These are phyloP conservation scores for Nephrotoma flavescens DNA, from an alignment of 2,888 invertebrate species.

Conservation along the genomic window DNA sequence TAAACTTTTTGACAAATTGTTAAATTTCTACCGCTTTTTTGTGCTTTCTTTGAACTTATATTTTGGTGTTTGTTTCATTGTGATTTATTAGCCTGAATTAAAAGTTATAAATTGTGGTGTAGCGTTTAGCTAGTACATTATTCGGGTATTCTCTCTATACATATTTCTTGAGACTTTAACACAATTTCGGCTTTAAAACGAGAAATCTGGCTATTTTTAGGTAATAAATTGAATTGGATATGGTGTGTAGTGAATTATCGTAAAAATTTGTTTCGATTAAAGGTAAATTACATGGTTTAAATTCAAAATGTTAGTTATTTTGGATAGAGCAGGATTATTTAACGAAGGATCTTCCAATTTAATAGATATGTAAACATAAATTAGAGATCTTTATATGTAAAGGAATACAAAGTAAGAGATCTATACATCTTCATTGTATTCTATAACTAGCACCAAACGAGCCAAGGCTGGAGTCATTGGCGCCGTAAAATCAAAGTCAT, in stretches of 20 bases:
- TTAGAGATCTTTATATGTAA: no score
- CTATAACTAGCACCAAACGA: no score
- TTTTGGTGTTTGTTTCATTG: background rate
- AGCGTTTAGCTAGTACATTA: background rate
- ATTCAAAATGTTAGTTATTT: background rate
- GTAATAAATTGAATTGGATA: background rate
- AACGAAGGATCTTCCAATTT: no score
- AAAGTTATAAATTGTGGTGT: background rate
- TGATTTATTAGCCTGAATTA: background rate
- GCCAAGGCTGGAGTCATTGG: no score
- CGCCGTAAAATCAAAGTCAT: no score
- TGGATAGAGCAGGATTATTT: no score
- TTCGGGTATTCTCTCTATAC: background rate
- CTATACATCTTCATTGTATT: no score
- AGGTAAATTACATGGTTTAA: background rate
- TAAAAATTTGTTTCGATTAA: background rate
- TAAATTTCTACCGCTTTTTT: background rate
- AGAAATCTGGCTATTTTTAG: background rate
- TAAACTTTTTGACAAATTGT: background rate
- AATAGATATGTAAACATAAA: no score
- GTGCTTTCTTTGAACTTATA: background rate
- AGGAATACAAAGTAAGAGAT: no score
- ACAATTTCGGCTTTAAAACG: background rate
- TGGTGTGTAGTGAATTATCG: background rate
- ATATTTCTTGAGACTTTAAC: background rate